Base-by-base conservation (phyloP, 2,888 invertebrate species). In the Axea sp. region DNA sequence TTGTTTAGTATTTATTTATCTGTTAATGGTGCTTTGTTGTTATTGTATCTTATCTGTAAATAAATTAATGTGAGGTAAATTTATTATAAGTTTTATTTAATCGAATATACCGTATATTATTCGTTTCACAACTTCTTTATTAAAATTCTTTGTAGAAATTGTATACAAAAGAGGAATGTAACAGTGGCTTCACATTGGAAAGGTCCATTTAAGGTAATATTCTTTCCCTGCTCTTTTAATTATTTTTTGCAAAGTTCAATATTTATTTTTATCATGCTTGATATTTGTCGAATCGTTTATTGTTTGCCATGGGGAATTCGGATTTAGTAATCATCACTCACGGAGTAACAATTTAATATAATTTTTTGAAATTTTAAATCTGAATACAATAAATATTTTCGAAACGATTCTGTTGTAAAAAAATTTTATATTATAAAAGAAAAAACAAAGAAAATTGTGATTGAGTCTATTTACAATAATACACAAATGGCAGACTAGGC, bases 81-180 rank as follows among this genome's bases (percentile, higher is more conserved):
- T 7, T 3, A 26, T 3, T 9, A 22, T 3, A 8, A 1, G 24
- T n/a, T 8, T 37, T 3, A 37, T 51, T 51, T n/a, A 51, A 51
- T 37, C 47, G 19, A 47, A 45, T 11, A 30, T 9, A 43, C 43
- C 8, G 11, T 24, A 37, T 15, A 22, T 24, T 3, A 2, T 51
- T 68, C 35, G 31, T 59, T 69, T 69, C 17, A n/a, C n/a, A 60
- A 62, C 62, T 62, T 71, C 55, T 71, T 71, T 71, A 71, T 71
- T 71, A 71, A 71, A 71, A 55, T 47, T 37, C 41, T 39, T 69
- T 31, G 39, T 71, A 71, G 41, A 71, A 62, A 71, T 47, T 62
- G 62, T 62, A 51, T 68, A 71, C 71, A 71, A 71, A 71, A 71
- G 62, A 71, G 71, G 71, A 71, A 71, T 71, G 71, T 71, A 62